Evolutionary conservation across 1,140 invertebrate species (phyloP).

Genomic region (Atta texana): DNA sequence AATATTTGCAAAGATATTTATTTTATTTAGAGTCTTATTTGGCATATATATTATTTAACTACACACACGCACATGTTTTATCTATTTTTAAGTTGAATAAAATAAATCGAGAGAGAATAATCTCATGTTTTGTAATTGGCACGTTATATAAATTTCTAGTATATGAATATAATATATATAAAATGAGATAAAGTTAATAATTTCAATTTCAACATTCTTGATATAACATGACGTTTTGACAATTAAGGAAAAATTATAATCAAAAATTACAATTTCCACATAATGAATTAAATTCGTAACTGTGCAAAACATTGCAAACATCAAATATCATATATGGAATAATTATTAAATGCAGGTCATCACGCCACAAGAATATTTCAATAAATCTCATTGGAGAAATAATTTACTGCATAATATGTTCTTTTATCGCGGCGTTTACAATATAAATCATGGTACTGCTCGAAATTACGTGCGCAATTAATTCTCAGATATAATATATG

Average conservation of each 20-base stretch:
- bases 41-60: background rate
- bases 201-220: background rate
- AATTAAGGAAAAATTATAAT: background rate
- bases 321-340: conserved; percentile 12
- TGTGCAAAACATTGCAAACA: conserved; percentile 1
- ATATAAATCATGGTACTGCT: conserved; percentile 68
- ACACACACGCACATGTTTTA: background rate
- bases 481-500: conserved; percentile 47
- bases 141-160: background rate
- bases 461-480: conserved; percentile 68
- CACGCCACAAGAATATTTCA: conserved; percentile 58
- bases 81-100: background rate
- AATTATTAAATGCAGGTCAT: conserved; percentile 65
- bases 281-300: conserved; percentile 3
- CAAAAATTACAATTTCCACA: background rate
- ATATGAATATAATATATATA: background rate
- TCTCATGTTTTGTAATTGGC: background rate
- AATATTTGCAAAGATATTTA: background rate
- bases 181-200: conserved; percentile 13
- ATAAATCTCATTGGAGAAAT: conserved; percentile 60
- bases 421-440: conserved; percentile 51
- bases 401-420: conserved; percentile 66
- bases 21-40: background rate
- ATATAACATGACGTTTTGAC: background rate
- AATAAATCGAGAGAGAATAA: background rate